Base-by-base conservation (phyloP, 1,140 invertebrate species). In the Philotrypesis tridentata region DNA sequence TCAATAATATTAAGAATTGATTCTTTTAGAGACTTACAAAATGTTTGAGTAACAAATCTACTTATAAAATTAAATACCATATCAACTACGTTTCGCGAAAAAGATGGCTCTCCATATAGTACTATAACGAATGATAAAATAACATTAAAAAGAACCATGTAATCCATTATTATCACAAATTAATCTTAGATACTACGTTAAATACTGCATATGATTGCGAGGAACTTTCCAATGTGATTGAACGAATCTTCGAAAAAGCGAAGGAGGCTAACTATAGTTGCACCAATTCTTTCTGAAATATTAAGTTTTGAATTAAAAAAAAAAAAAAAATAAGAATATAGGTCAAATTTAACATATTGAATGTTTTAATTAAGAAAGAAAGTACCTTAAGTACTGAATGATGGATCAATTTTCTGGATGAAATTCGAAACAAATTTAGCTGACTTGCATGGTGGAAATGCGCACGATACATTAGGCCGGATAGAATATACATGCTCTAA, bases 91-190 rank as follows among this genome's bases (percentile, higher is more conserved):
- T 75, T 75, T 25, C 81, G 21, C 5, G 73, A 17, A 33, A 82
- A 68, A 55, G 65, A 60, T 55, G 73, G 65, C 61, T 82, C 74
- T 23, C 74, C 74, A 63, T 82, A 78, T 1, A 82, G 33, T 11
- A 72, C 3, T 7, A 82, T 61, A 48, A 82, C 40, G 27, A 82
- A 77, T 21, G 81, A 61, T 65, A 82, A 60, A 55, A 82, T 63
- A 17, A 21, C 21, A 68, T 82, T 76, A 27, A 72, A 55, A 8
- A 63, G n/a, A 61, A 37, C 31, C 23, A 82, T 71, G 25, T 80
- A 65, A 67, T 77, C 60, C 75, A 77, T 65, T 12, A 27, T 77
- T 60, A 17, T 31, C 29, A 61, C 6, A 31, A 67, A 23, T 65
- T 67, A 55, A 23, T 77, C 12, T 27, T 72, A 72, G 5, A 12